Base-by-base conservation (phyloP, 53 echinoderm and acorn worm genomes). In the Antedon mediterranea region DNA sequence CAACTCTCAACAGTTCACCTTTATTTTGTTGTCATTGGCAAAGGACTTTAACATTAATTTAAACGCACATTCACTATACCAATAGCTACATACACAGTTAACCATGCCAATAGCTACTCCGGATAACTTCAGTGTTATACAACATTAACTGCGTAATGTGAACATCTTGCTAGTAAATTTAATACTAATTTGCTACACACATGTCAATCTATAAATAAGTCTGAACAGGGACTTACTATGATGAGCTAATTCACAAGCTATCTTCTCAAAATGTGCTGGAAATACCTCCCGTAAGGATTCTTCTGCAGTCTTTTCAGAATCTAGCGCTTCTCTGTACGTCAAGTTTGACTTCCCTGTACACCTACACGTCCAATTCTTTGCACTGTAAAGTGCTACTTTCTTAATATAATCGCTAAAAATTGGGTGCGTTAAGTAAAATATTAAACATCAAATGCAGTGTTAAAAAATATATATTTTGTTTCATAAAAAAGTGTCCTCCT, bases 341-440 rank as follows among this genome's bases (percentile, higher is more conserved):
- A 94, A 76, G 23, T 89, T 89, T 30, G 89, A 78, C 43, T 79
- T 82, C 5, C 94, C 94, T n/a, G 89, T 94, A 31, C 91, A 92
- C 42, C 89, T 91, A 72, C 94, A 94, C 0, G 91, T 91, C 94
- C 94, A 94, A 20, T 91, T 86, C 2, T 87, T 84, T 82, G 91
- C 85, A 0, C 82, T 82, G 76, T 94, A 94, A 4, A 91, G 77
- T 30, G 86, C 87, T 34, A 94, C 41, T 37, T 89, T 91, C 77
- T 85, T 85, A 30, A 85, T 86, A 84, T 94, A 94, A 43, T 94
- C 91, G 43, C 94, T 94, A 85, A 29, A 15, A 28, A 4, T 72
- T 70, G 31, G 18, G n/a, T n/a, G 0, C 0, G 43, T 31, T 76
- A 82, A 72, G 82, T 75, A 76, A 32, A 72, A n/a, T n/a, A 70